Conservation (phyloP, 2,113 vertebrate genomes). For the Lepus europaeus region DNA sequence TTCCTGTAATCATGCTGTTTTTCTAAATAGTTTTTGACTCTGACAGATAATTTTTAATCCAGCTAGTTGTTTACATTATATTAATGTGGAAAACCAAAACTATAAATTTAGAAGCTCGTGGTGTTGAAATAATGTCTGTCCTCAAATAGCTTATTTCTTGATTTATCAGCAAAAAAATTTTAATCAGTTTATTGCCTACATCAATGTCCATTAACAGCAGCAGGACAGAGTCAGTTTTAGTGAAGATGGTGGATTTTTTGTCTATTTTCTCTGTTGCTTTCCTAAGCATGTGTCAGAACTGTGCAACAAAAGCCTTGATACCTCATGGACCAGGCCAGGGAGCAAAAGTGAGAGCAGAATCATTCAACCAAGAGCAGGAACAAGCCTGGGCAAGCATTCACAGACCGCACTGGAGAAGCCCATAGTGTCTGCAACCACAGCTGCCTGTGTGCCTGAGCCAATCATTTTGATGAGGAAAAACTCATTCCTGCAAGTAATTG, state of each 20-base stretch:
- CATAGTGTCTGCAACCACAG: rapidly evolving
- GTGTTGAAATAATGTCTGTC: conserved; percentile 62
- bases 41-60: conserved; percentile 78
- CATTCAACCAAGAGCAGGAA: not conserved
- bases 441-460: not conserved
- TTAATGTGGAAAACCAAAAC: conserved; percentile 66
- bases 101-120: conserved; percentile 67
- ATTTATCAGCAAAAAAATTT: conserved; percentile 63
- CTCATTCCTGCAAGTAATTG: not conserved
- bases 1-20: conserved; percentile 73
- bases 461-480: not conserved
- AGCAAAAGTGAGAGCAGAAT: not conserved
- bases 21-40: conserved; percentile 71
- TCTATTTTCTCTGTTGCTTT: not conserved
- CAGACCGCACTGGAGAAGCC: not conserved
- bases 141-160: conserved; percentile 72
- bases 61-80: conserved; percentile 75
- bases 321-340: rapidly evolving
- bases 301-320: not conserved
- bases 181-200: conserved; percentile 63
- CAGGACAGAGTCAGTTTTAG: not conserved
- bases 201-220: conserved; percentile 59
- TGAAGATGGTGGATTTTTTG: not conserved
- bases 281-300: not conserved
- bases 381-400: not conserved